These are phyloP conservation scores for Neoascia interrupta DNA, from an alignment of 2,888 invertebrate genomes.

Conservation along the genomic window DNA sequence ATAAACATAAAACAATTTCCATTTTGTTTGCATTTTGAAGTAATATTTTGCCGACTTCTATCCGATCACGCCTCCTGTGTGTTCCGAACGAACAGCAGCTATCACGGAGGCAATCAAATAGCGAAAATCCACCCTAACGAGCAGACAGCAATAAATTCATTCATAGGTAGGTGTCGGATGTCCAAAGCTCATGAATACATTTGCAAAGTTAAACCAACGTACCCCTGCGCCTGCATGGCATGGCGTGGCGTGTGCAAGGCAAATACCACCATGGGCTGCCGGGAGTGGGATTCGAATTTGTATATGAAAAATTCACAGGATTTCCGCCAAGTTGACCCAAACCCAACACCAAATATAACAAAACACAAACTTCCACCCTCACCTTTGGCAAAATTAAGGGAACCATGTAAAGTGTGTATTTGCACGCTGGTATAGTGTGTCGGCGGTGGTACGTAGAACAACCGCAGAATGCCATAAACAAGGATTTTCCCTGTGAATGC, in stretches of 20 bases:
- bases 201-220: conserved; percentile 48
- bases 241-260: neutral
- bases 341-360: conserved; percentile 38
- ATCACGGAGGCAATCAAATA: conserved; percentile 55
- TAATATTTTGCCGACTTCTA: neutral
- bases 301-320: conserved; percentile 61
- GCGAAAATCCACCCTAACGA: conserved; percentile 53
- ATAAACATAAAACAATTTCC: conserved; percentile 18
- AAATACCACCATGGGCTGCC: neutral
- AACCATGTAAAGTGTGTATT: conserved; percentile 60
- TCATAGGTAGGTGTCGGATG: conserved; percentile 64
- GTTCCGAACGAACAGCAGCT: too few relatives aligned
- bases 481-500: conserved; percentile 63
- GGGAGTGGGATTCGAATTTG: conserved; percentile 25
- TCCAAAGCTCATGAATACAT: conserved; percentile 66
- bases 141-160: conserved; percentile 57
- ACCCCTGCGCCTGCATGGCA: neutral
- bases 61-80: conserved; percentile 1
- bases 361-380: conserved; percentile 34
- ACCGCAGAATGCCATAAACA: conserved; percentile 68
- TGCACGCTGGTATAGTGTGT: conserved; percentile 56
- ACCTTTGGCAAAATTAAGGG: conserved; percentile 61
- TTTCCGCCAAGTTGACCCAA: conserved; percentile 64
- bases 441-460: too few relatives aligned
- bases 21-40: conserved; percentile 20